phyloP scores from a whole-genome alignment of 2,888 invertebrate species.

The Ashinkailepas kermadecensis region DNA sequence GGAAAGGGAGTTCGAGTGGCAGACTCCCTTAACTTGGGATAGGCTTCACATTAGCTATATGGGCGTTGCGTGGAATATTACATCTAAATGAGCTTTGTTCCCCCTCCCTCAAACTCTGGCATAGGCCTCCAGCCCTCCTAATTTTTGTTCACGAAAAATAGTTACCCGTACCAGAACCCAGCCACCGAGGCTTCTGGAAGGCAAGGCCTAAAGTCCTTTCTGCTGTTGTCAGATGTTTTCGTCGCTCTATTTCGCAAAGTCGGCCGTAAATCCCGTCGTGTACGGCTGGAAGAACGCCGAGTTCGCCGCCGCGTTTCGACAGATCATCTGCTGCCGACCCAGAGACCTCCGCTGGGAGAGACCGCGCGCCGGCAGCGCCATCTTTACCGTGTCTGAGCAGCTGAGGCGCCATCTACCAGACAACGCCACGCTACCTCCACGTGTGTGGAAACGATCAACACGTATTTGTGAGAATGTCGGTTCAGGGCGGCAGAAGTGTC shows the following conservation, averaged over 20 bases:
- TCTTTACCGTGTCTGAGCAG: background rate
- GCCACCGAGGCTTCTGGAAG: no score
- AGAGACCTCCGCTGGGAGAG: background rate
- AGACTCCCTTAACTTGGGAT: no score
- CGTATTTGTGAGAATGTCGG: background rate
- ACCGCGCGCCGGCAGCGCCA: background rate
- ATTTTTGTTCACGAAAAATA: no score
- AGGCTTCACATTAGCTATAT: no score
- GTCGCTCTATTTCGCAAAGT: slow-evolving; percentile 36
- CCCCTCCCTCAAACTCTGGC: no score
- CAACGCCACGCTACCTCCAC: background rate
- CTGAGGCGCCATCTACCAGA: background rate
- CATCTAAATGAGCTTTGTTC: no score
- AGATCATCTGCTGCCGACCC: slow-evolving; percentile 25
- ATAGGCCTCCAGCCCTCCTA: no score
- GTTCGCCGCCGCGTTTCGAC: slow-evolving; percentile 35
- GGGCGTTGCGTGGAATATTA: no score
- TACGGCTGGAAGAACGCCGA: slow-evolving; percentile 37
- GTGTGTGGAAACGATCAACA: background rate
- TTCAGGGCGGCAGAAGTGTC: no score
- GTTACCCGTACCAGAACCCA: no score
- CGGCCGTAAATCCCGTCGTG: slow-evolving; percentile 37
- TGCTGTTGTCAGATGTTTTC: slow-evolving; percentile 32
- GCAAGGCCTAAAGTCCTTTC: no score
- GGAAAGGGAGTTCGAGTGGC: no score